Conservation (phyloP, 2,888 invertebrate genomes). For the Uloborus plumipes region DNA sequence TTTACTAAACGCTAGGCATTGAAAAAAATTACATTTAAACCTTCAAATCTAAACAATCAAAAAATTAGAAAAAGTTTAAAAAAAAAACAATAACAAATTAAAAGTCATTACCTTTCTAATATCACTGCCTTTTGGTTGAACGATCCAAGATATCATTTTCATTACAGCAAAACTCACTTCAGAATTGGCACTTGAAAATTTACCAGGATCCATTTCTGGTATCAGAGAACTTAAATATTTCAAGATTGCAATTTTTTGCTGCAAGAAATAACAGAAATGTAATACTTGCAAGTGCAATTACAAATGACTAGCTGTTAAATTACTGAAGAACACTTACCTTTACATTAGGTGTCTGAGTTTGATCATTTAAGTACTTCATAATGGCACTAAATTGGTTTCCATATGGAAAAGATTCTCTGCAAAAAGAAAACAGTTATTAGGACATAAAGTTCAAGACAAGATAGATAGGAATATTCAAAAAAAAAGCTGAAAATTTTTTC, state of each 20-base stretch:
- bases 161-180: conserved; percentile 76
- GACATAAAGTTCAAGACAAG: not conserved
- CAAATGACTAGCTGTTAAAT: not conserved
- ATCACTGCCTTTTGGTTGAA: conserved; percentile 79
- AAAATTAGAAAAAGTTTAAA: too few relatives aligned
- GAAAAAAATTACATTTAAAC: too few relatives aligned
- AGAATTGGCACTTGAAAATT: conserved; percentile 76
- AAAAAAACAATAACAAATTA: too few relatives aligned
- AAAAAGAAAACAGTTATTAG: conserved; percentile 61
- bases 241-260: conserved; percentile 74
- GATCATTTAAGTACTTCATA: conserved; percentile 86
- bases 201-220: conserved; percentile 72
- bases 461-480: not conserved
- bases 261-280: conserved; percentile 25
- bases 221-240: conserved; percentile 73
- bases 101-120: conserved; percentile 74
- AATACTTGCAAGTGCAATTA: not conserved
- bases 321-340: conserved; percentile 69
- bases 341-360: conserved; percentile 89
- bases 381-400: conserved; percentile 77
- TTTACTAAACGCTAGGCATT: too few relatives aligned
- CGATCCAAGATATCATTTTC: conserved; percentile 81
- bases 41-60: too few relatives aligned
- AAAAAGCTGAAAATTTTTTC: too few relatives aligned
- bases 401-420: conserved; percentile 76